phyloP scores from a whole-genome alignment of 2,113 vertebrate genomes.

The Nettapus auritus region DNA sequence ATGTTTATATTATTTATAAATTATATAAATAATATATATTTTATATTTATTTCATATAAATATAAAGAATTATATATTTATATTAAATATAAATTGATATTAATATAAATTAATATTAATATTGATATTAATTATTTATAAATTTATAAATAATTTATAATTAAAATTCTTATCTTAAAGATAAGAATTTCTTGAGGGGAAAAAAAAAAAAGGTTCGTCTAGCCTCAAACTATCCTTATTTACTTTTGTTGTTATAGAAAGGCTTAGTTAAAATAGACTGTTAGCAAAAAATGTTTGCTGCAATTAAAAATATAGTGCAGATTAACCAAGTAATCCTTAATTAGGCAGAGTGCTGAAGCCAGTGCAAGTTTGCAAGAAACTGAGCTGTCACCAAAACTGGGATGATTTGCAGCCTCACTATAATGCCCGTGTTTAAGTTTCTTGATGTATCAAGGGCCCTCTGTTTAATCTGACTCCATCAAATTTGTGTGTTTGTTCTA shows the following conservation, averaged over 20 bases:
- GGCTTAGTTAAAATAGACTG: not conserved
- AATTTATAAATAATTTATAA: too few species aligned
- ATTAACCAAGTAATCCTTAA: not conserved
- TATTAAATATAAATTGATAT: too few species aligned
- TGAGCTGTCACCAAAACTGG: not conserved
- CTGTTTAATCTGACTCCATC: conserved; percentile 8
- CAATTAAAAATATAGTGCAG: not conserved
- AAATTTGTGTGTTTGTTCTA: conserved; percentile 68
- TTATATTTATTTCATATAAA: too few species aligned
- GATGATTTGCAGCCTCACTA: not conserved
- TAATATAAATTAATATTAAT: too few species aligned
- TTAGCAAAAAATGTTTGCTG: not conserved
- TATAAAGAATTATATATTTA: too few species aligned
- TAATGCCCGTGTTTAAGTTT: not conserved
- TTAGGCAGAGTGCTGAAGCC: not conserved
- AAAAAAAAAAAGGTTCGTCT: not conserved
- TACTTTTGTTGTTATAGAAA: not conserved
- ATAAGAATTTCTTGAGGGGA: not conserved
- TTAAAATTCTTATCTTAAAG: too few species aligned
- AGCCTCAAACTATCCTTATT: not conserved
- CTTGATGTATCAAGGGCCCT: not conserved
- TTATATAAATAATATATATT: too few species aligned
- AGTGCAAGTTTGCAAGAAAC: not conserved
- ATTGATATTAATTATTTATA: too few species aligned
- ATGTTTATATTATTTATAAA: too few species aligned